Conservation (phyloP, 2,797 vertebrate species). For the Rhinoraja longicauda region DNA sequence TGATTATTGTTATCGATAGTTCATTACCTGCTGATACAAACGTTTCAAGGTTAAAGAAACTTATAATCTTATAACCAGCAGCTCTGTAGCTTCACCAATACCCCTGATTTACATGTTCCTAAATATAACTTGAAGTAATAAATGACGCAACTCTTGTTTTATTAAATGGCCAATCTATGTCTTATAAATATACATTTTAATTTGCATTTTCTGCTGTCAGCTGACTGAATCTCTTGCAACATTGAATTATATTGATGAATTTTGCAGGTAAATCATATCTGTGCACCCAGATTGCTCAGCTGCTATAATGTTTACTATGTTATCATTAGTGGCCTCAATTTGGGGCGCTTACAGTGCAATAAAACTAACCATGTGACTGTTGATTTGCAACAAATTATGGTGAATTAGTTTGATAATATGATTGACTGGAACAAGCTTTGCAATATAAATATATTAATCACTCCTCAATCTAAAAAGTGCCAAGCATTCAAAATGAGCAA, state of each 20-base stretch:
- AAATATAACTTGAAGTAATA: conserved; percentile 25
- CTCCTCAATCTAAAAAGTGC: conserved; percentile 71
- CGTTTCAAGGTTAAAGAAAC: neutral
- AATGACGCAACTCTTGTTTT: neutral
- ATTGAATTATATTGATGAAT: neutral
- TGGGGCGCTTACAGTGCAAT: neutral
- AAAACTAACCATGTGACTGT: conserved; percentile 49
- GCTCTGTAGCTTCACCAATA: neutral
- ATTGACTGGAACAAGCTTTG: conserved; percentile 66
- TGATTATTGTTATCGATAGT: neutral
- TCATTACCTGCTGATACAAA: neutral
- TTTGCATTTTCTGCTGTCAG: neutral
- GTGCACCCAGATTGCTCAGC: neutral
- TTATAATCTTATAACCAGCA: neutral
- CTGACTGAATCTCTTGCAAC: neutral
- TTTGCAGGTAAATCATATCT: neutral
- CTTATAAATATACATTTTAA: neutral
- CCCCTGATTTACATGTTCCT: neutral
- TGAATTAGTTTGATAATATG: conserved; percentile 66
- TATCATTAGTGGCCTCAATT: neutral
- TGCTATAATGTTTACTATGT: neutral
- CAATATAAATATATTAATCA: conserved; percentile 86
- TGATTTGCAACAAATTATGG: conserved; percentile 63
- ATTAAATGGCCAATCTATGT: neutral
- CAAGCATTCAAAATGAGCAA: conserved; percentile 84